These are phyloP conservation scores for Sebastes kiyomatsui DNA, from an alignment of 2,797 vertebrate species.

Conservation along the genomic window DNA sequence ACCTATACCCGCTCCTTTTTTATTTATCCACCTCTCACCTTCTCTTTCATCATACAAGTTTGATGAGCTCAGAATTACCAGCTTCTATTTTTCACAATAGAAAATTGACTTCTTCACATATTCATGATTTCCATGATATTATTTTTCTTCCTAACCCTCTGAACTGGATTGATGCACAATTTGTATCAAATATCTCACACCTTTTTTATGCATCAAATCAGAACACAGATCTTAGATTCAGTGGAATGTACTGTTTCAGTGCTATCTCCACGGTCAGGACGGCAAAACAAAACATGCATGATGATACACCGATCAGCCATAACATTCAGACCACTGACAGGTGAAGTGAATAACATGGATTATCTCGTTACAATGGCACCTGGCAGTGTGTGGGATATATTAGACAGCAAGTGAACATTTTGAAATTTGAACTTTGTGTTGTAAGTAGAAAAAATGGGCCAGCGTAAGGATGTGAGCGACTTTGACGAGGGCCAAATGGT, in stretches of 20 bases:
- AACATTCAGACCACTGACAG: accelerated
- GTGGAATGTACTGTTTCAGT: neutral
- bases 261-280: neutral
- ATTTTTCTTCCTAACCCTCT: neutral
- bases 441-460: too few relatives aligned
- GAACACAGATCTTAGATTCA: neutral
- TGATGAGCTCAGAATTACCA: constrained; percentile 6
- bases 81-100: neutral
- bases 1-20: constrained; percentile 25
- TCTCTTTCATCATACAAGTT: constrained; percentile 38
- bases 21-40: constrained; percentile 29
- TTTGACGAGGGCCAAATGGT: too few relatives aligned
- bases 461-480: too few relatives aligned
- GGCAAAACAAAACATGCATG: too few relatives aligned
- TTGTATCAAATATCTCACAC: neutral
- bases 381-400: too few relatives aligned
- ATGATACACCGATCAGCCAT: too few relatives aligned
- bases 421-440: too few relatives aligned
- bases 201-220: neutral
- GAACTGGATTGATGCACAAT: neutral
- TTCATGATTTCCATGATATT: neutral
- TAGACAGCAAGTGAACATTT: too few relatives aligned
- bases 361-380: too few relatives aligned
- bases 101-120: neutral
- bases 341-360: too few relatives aligned